Conservation (phyloP, 2,888 invertebrate species). For the Aethes cnicana region DNA sequence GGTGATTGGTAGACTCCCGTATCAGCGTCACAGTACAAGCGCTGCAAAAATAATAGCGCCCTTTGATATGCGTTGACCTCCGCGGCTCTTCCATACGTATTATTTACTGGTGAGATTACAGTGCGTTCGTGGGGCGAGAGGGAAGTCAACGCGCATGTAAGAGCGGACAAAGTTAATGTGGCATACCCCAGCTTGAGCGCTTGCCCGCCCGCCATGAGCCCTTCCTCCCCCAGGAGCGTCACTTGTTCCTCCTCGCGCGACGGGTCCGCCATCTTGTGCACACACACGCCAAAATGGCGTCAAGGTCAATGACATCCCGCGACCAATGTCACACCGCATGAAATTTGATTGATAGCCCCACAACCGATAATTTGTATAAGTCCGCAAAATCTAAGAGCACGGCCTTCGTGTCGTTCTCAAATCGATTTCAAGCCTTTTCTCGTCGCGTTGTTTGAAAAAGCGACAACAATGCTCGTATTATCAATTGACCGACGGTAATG, state of each 20-base stretch:
- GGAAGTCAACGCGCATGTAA: conserved; percentile 67
- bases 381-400: not conserved
- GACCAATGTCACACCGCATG: conserved; percentile 81
- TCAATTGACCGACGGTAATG: conserved; percentile 44
- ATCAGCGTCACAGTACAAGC: conserved; percentile 88
- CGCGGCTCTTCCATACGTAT: conserved; percentile 34
- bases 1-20: conserved; percentile 88
- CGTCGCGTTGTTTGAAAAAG: conserved; percentile 25
- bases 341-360: conserved; percentile 38
- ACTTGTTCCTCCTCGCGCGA: conserved; percentile 97
- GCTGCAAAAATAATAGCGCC: conserved; percentile 87
- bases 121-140: conserved; percentile 35
- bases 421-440: conserved; percentile 31
- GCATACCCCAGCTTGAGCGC: conserved; percentile 98
- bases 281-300: conserved; percentile 77
- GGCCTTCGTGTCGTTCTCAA: conserved; percentile 22
- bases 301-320: conserved; percentile 85
- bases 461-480: conserved; percentile 33
- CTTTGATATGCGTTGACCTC: conserved; percentile 76
- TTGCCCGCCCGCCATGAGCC: conserved; percentile 96
- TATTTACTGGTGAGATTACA: not conserved
- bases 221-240: conserved; percentile 97
- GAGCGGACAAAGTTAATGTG: conserved; percentile 62
- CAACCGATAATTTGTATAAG: conserved; percentile 8
- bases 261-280: conserved; percentile 97